phyloP scores from a whole-genome alignment of 2,113 vertebrate species.

The Rattus rattus region DNA sequence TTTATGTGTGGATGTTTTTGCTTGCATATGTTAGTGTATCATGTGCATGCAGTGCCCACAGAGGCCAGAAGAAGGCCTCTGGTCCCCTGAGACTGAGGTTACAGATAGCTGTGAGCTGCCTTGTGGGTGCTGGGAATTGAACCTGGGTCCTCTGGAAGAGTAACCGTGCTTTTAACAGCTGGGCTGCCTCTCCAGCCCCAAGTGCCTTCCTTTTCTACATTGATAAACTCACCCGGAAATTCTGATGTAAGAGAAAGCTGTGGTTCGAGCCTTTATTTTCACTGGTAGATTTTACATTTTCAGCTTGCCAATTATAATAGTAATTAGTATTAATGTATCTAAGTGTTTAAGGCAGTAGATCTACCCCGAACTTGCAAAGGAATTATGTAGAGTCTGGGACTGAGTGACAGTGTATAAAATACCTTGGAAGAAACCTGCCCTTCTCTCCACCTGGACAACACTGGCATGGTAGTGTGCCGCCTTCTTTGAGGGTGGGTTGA shows the following conservation, averaged over 20 bases:
- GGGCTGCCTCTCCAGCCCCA: background rate
- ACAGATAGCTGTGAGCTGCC: background rate
- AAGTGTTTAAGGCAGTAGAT: background rate
- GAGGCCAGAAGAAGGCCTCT: background rate
- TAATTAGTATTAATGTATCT: background rate
- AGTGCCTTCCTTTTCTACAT: background rate
- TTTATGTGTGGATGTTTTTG: background rate
- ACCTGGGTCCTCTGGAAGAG: background rate
- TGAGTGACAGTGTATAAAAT: background rate
- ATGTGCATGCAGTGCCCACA: background rate
- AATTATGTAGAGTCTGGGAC: background rate
- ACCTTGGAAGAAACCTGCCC: background rate
- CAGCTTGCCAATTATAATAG: background rate
- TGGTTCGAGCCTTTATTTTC: background rate
- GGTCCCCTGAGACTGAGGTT: background rate
- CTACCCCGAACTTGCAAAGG: background rate
- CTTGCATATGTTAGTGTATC: background rate
- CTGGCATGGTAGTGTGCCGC: background rate
- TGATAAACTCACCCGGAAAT: background rate
- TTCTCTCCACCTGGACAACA: background rate
- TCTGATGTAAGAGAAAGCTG: background rate
- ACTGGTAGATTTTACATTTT: background rate
- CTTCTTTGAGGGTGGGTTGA: background rate
- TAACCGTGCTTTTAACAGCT: background rate
- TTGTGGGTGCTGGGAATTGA: background rate